A percentile compares a stretch with the other conserved stretches of the same genome.
Evolutionary conservation across 2,888 invertebrate genomes (phyloP).

Genomic region (Chouioia cunea): DNA sequence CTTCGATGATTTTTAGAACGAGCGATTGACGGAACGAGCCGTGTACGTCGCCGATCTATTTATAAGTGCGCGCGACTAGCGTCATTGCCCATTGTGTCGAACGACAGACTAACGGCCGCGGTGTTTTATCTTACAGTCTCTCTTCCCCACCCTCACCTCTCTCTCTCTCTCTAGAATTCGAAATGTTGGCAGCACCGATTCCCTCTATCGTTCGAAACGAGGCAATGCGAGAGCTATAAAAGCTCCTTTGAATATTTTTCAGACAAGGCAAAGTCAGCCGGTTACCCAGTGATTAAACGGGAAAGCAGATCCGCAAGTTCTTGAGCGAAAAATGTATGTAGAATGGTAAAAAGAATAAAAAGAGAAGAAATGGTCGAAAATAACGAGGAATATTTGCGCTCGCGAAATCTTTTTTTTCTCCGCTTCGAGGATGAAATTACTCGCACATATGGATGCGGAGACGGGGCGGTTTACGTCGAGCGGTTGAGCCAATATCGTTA

Average conservation of each 20-base stretch:
- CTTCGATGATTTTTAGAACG: constrained; percentile 48
- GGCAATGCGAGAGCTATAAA: too few relatives aligned
- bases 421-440: constrained; percentile 38
- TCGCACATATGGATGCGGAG: constrained; percentile 22
- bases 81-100: constrained; percentile 44
- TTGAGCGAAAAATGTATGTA: constrained; percentile 2
- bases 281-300: constrained; percentile 32
- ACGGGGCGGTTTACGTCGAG: constrained; percentile 45
- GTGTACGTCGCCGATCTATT: constrained; percentile 36
- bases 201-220: constrained; percentile 2
- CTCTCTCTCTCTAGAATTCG: constrained; percentile 16
- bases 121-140: constrained; percentile 33
- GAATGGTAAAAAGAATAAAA: too few relatives aligned
- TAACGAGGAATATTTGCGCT: constrained; percentile 60
- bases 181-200: constrained; percentile 39
- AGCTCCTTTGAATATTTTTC: too few relatives aligned
- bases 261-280: constrained; percentile 14
- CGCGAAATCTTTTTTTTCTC: constrained; percentile 9
- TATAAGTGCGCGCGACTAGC: constrained; percentile 27
- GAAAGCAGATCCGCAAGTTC: constrained; percentile 1
- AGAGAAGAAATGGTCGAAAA: constrained; percentile 43
- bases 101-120: constrained; percentile 46
- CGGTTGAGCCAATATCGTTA: constrained; percentile 65
- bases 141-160: neutral
- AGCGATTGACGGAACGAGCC: constrained; percentile 48